Percentiles rank a stretch among this genome's conserved stretches.
Conservation (phyloP, 2,113 vertebrate genomes). For the Trichomycterus rosablanca region DNA sequence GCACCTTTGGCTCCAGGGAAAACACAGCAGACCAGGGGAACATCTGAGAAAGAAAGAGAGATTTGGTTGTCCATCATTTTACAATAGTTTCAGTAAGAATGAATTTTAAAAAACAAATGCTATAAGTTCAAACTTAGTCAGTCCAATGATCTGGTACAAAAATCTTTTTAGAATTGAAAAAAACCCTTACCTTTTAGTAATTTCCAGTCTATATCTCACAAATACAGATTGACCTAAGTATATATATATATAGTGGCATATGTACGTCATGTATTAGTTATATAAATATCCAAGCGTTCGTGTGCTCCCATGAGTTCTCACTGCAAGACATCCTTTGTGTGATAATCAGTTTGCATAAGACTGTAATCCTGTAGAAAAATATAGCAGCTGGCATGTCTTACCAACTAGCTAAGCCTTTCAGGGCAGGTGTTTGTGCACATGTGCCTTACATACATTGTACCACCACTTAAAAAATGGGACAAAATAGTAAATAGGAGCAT, state of each 20-base stretch:
- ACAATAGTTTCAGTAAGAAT: no score
- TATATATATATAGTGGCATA: neutral
- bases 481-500: no score
- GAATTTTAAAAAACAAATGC: no score
- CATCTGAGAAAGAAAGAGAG: constrained; percentile 56
- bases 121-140: no score
- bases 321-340: constrained; percentile 46
- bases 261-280: neutral
- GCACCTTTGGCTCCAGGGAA: constrained; percentile 65
- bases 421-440: constrained; percentile 24
- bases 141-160: no score
- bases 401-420: constrained; percentile 49
- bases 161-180: no score
- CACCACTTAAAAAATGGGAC: no score
- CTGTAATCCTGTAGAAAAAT: constrained; percentile 69
- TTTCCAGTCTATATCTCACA: constrained; percentile 6
- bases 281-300: constrained; percentile 11
- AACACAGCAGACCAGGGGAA: constrained; percentile 72
- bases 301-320: constrained; percentile 45
- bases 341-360: constrained; percentile 55
- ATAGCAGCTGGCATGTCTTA: constrained; percentile 54
- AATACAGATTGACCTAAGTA: neutral
- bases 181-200: constrained; percentile 36
- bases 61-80: neutral
- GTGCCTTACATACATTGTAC: constrained; percentile 15